Conservation (phyloP, 35 echinoderm and acorn worm species). For the Diadema setosum region DNA sequence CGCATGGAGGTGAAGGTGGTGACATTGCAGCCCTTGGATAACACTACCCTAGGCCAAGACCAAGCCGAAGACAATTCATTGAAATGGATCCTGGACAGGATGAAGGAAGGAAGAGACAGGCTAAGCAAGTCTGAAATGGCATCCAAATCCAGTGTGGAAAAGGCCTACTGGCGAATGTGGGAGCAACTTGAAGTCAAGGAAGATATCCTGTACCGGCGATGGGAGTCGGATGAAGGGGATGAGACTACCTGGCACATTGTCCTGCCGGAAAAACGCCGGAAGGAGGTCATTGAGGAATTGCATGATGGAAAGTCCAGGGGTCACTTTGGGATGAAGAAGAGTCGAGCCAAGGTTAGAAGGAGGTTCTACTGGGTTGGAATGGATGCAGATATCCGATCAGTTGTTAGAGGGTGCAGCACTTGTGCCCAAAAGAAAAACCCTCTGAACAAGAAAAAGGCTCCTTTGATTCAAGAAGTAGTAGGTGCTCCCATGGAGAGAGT, state of each 20-base stretch:
- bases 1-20: too few species aligned
- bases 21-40: too few species aligned
- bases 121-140: too few species aligned
- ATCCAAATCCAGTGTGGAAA: too few species aligned
- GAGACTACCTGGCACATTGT: conserved; percentile 10
- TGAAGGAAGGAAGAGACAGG: neutral
- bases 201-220: conserved; percentile 28
- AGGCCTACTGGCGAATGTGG: too few species aligned
- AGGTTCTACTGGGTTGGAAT: conserved; percentile 28
- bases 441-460: neutral
- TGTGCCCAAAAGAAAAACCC: conserved; percentile 41
- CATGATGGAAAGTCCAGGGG: conserved; percentile 16
- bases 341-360: neutral
- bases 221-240: conserved; percentile 32
- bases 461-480: conserved; percentile 7
- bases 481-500: too few species aligned
- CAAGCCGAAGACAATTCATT: neutral
- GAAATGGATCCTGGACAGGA: neutral
- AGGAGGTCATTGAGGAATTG: too few species aligned
- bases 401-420: neutral
- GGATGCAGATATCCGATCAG: neutral
- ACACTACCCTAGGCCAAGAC: too few species aligned
- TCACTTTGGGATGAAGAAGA: conserved; percentile 59
- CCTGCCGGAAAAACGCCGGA: conserved; percentile 15
- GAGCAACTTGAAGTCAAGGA: too few species aligned